These are phyloP conservation scores for Mobula birostris DNA, from an alignment of 2,113 vertebrate genomes.

Conservation along the genomic window DNA sequence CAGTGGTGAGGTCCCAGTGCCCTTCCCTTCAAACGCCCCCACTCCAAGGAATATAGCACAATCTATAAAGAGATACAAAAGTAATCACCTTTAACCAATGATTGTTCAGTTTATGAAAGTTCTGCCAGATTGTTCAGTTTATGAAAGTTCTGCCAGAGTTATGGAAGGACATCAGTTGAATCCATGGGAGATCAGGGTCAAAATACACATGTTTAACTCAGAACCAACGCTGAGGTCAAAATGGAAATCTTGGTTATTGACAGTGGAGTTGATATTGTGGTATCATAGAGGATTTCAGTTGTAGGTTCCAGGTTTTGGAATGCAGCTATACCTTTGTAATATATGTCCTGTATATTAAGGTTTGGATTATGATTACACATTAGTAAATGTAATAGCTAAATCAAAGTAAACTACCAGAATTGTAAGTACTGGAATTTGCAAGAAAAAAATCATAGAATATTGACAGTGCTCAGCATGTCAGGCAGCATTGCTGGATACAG, in stretches of 20 bases:
- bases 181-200: neutral
- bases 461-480: no score
- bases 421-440: no score
- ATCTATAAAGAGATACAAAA: neutral
- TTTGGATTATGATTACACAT: neutral
- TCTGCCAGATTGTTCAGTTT: neutral
- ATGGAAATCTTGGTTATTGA: neutral
- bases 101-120: neutral
- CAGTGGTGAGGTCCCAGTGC: no score
- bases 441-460: no score
- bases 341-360: neutral
- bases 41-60: no score
- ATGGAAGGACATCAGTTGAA: neutral
- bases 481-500: no score
- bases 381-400: neutral
- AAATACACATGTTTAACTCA: neutral
- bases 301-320: neutral
- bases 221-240: neutral
- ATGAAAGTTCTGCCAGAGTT: neutral
- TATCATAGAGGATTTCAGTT: neutral
- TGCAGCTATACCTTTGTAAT: neutral
- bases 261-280: neutral
- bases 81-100: neutral
- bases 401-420: no score
- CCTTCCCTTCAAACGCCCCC: no score